Evolutionary conservation across 2,797 vertebrate species (phyloP).

Genomic region (Halcyon badia): DNA sequence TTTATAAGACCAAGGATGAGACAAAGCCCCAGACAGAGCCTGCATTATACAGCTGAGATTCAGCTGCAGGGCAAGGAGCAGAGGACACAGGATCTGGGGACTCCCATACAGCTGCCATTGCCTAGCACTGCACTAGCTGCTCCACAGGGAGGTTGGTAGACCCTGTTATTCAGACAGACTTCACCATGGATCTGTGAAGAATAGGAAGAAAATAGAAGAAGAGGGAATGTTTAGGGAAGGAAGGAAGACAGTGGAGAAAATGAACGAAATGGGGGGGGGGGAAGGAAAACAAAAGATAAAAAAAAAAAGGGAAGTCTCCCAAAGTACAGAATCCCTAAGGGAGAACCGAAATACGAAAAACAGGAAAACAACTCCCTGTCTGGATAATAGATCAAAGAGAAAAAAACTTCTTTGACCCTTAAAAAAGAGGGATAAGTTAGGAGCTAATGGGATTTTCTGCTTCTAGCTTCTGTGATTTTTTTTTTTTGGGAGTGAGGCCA

Average conservation of each 20-base stretch:
- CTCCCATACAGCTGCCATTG: background rate
- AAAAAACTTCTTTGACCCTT: background rate
- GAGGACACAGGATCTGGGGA: background rate
- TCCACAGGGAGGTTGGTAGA: background rate
- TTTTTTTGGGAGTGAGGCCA: background rate
- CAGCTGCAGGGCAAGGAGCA: slow-evolving; percentile 10
- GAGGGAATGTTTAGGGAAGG: background rate
- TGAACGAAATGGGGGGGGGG: background rate
- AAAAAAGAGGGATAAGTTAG: background rate
- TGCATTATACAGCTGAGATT: background rate
- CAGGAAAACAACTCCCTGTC: background rate
- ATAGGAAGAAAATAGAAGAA: background rate
- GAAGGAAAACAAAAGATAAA: background rate
- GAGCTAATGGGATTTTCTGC: slow-evolving; percentile 19
- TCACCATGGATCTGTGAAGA: background rate
- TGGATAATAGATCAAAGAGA: background rate
- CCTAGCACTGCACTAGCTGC: background rate
- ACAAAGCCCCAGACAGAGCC: slow-evolving; percentile 30
- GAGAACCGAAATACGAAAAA: background rate
- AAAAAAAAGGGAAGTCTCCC: background rate
- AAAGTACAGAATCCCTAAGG: background rate
- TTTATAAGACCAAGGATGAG: background rate
- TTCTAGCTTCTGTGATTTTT: background rate
- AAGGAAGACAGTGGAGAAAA: background rate
- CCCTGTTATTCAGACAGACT: background rate